Conservation (phyloP, 2,113 vertebrate genomes). For the Hippocampus abdominalis region DNA sequence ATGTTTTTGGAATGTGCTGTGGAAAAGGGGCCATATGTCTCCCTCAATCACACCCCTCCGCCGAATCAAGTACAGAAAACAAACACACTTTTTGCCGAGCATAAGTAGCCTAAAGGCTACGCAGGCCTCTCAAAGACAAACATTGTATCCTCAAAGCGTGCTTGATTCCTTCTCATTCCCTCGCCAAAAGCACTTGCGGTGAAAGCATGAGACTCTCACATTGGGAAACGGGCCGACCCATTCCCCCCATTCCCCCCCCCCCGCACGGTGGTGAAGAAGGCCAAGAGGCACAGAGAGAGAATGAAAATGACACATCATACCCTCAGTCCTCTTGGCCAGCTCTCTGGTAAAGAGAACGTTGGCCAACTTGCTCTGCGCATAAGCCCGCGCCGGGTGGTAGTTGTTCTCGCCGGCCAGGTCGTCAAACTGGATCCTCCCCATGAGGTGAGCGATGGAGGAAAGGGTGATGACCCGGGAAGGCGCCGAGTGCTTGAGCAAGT, state of each 20-base stretch:
- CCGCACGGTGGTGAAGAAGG: neutral
- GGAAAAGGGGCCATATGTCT: too few species aligned
- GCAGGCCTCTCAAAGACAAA: neutral
- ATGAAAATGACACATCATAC: conserved; percentile 34
- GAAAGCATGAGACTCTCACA: conserved; percentile 58
- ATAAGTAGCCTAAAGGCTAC: neutral
- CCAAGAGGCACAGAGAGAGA: conserved; percentile 1
- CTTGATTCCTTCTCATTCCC: conserved; percentile 12
- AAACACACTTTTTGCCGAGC: neutral
- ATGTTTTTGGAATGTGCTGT: too few species aligned
- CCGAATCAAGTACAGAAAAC: neutral
- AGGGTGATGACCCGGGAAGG: conserved; percentile 73
- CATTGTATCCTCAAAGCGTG: conserved; percentile 5
- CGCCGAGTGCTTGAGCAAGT: conserved; percentile 72
- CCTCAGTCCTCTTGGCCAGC: conserved; percentile 63
- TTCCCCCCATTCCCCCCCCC: conserved; percentile 35
- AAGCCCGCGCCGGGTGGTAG: conserved; percentile 62
- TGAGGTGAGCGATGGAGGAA: conserved; percentile 50
- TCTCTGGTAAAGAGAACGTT: conserved; percentile 72
- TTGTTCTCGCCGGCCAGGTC: conserved; percentile 59
- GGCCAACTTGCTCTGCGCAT: conserved; percentile 74
- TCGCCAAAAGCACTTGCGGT: conserved; percentile 39
- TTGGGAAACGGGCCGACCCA: neutral
- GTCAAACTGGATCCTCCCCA: conserved; percentile 71
- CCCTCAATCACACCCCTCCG: neutral